A percentile compares a stretch with the other conserved stretches of the same genome.
Evolutionary conservation across 2,113 vertebrate species (phyloP).

Genomic region (Platysternon megacephalum): DNA sequence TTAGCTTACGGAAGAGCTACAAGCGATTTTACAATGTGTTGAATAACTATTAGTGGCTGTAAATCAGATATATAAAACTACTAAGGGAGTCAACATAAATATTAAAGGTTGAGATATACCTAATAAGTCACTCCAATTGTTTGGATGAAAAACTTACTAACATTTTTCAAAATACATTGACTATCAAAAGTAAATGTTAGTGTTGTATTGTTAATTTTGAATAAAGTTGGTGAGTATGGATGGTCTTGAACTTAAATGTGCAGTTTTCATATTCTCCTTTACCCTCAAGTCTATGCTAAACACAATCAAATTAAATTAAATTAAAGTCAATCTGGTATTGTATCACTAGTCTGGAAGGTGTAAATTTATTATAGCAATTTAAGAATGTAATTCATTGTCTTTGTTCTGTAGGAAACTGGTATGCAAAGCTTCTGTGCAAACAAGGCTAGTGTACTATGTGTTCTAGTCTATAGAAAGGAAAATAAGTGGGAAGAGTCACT

Average conservation of each 20-base stretch:
- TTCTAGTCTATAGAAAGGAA: background rate
- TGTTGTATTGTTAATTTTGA: background rate
- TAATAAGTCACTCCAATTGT: constrained; percentile 4
- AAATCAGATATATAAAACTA: background rate
- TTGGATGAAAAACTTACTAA: background rate
- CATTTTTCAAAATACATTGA: background rate
- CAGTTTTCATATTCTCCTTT: background rate
- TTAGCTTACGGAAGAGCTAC: constrained; percentile 31
- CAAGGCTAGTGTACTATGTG: background rate
- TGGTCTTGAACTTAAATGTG: background rate
- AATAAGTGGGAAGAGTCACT: background rate
- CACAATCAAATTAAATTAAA: background rate
- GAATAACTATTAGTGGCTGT: background rate
- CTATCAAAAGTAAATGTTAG: background rate
- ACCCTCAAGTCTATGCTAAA: background rate
- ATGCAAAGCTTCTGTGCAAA: background rate
- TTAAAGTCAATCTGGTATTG: rapidly evolving
- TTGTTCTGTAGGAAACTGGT: background rate
- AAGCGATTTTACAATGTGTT: background rate
- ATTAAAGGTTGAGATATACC: background rate
- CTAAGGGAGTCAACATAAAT: background rate
- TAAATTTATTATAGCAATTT: background rate
- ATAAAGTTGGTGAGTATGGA: background rate
- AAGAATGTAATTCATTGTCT: background rate
- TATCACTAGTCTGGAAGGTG: background rate